These are phyloP conservation scores for Nycticryphes semicollaris DNA, from an alignment of 2,113 vertebrate species.

Conservation along the genomic window DNA sequence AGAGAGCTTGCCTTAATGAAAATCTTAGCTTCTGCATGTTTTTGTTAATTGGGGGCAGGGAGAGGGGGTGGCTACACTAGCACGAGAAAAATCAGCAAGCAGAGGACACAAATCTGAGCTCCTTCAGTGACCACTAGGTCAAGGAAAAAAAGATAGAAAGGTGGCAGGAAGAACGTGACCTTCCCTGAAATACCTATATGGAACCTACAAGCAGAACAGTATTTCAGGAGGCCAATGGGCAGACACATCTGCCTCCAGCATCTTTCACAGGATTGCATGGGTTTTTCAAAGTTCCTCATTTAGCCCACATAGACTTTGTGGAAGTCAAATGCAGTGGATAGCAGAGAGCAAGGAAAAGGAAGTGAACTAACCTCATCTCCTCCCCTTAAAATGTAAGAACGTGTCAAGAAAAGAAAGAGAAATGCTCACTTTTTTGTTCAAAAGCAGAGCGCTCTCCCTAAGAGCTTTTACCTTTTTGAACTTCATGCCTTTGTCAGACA, in stretches of 20 bases:
- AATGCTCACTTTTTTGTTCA: neutral
- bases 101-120: neutral
- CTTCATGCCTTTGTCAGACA: neutral
- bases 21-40: neutral
- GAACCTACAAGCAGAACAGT: neutral
- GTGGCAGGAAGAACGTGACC: neutral
- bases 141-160: neutral
- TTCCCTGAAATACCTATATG: neutral
- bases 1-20: neutral
- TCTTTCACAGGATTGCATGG: neutral
- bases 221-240: neutral
- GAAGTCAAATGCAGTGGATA: neutral
- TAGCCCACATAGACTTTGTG: neutral
- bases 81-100: neutral
- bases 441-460: neutral
- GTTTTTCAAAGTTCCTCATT: neutral
- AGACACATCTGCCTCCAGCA: neutral
- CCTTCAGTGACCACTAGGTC: neutral
- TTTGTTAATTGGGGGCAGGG: neutral
- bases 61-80: neutral
- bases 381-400: neutral
- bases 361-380: neutral
- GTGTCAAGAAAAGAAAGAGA: neutral
- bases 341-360: neutral
- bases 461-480: neutral